phyloP scores from a whole-genome alignment of 2,797 vertebrate species.

The Poeciliopsis paucimaculata region DNA sequence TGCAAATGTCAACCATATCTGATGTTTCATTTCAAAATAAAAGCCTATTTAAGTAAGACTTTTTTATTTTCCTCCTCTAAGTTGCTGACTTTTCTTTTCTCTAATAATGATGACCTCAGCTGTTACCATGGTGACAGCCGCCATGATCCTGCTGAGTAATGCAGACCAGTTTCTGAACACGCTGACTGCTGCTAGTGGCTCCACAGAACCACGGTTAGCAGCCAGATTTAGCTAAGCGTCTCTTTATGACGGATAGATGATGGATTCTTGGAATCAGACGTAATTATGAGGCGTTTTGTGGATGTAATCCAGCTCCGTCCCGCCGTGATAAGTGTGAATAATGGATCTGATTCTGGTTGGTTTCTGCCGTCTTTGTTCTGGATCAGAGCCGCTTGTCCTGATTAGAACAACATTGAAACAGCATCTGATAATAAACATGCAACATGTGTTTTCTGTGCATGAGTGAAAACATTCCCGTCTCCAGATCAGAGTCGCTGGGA shows the following conservation, averaged over 20 bases:
- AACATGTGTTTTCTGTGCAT: slow-evolving; percentile 3
- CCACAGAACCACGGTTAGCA: neutral
- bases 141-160: neutral
- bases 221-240: neutral
- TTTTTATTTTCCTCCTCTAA: too few species aligned
- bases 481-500: neutral
- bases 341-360: neutral
- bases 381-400: neutral
- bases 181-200: neutral
- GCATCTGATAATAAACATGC: neutral
- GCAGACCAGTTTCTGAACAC: neutral
- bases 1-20: too few species aligned
- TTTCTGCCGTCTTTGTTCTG: neutral
- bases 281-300: neutral
- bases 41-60: too few species aligned
- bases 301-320: neutral
- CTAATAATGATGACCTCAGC: neutral
- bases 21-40: too few species aligned
- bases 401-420: neutral
- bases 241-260: neutral
- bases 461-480: neutral
- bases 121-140: neutral
- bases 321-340: neutral
- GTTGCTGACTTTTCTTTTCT: too few species aligned
- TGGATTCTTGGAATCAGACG: neutral